Evolutionary conservation across 2,113 vertebrate genomes (phyloP).

Genomic region (Trogon melanurus): DNA sequence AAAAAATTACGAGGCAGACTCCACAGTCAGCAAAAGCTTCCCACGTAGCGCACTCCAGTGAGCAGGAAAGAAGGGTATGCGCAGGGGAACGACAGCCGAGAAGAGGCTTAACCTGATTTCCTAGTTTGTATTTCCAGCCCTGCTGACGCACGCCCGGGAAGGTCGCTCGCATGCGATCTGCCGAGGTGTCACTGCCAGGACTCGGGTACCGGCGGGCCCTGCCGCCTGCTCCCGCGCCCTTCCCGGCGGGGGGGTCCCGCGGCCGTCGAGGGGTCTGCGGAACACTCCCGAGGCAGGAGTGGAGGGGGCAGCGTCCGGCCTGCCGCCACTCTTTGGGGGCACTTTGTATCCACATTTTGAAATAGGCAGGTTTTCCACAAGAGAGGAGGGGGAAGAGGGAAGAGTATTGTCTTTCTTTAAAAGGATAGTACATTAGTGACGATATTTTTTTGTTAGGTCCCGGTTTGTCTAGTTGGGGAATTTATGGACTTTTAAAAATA

Average conservation of each 20-base stretch:
- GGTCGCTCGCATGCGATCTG: slow-evolving; percentile 26
- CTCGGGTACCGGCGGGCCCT: background rate
- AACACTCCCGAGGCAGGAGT: rapidly evolving
- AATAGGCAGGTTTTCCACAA: background rate
- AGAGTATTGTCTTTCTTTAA: slow-evolving; percentile 5
- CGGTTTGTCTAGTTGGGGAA: slow-evolving; percentile 58
- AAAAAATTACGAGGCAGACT: slow-evolving; percentile 5
- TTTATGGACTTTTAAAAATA: slow-evolving; percentile 77
- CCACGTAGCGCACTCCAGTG: background rate
- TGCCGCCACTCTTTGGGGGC: background rate
- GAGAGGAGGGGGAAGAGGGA: background rate
- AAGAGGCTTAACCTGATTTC: slow-evolving; percentile 70
- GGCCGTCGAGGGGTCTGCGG: rapidly evolving
- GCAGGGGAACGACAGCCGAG: background rate
- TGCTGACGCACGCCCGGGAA: slow-evolving; percentile 23
- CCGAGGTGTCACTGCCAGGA: background rate
- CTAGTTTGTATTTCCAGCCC: slow-evolving; percentile 48
- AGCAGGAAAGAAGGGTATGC: slow-evolving; percentile 19
- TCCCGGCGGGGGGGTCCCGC: rapidly evolving
- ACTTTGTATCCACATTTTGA: background rate
- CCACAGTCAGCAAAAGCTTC: slow-evolving; percentile 35
- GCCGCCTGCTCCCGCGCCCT: background rate
- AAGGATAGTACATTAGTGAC: slow-evolving; percentile 15
- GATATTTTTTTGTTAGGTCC: slow-evolving; percentile 14
- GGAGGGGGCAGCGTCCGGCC: background rate